These are phyloP conservation scores for Leucania comma DNA, from an alignment of 2,888 invertebrate genomes.

Conservation along the genomic window DNA sequence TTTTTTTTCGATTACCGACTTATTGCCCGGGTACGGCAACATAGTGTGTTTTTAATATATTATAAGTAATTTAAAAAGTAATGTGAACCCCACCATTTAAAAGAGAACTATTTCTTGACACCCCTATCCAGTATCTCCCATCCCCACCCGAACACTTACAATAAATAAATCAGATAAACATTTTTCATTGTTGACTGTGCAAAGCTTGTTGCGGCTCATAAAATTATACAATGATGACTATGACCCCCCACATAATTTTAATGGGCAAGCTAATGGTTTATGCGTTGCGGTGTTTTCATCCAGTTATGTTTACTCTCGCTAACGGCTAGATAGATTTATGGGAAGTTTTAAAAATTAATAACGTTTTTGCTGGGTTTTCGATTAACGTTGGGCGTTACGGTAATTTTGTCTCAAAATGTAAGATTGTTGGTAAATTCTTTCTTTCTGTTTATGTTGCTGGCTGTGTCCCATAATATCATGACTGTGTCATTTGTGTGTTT, in stretches of 20 bases:
- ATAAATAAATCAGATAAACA: conserved; percentile 83
- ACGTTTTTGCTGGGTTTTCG: conserved; percentile 29
- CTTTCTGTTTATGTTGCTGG: too few relatives aligned
- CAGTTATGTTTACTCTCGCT: conserved; percentile 46
- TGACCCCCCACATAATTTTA: conserved; percentile 65
- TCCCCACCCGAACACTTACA: conserved; percentile 68
- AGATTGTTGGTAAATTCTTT: neutral
- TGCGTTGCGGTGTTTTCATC: conserved; percentile 61
- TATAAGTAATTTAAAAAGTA: too few relatives aligned
- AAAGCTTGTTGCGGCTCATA: conserved; percentile 69
- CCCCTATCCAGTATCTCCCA: conserved; percentile 54
- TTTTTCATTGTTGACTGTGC: conserved; percentile 77
- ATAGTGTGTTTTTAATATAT: too few relatives aligned
- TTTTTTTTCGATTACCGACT: too few relatives aligned
- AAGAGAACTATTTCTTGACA: neutral
- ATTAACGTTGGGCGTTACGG: conserved; percentile 12
- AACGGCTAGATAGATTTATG: conserved; percentile 52
- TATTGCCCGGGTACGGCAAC: too few relatives aligned
- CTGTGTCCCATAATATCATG: too few relatives aligned
- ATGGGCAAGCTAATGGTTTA: conserved; percentile 65
- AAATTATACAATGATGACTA: conserved; percentile 70
- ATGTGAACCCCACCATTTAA: too few relatives aligned
- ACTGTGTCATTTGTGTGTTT: too few relatives aligned
- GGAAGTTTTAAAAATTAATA: conserved; percentile 51
- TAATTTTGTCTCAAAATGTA: conserved; percentile 17